A percentile compares a stretch with the other conserved stretches of the same genome.
phyloP scores from a whole-genome alignment of 92 coral and sea anemone species.

The Bergia puertoricense region DNA sequence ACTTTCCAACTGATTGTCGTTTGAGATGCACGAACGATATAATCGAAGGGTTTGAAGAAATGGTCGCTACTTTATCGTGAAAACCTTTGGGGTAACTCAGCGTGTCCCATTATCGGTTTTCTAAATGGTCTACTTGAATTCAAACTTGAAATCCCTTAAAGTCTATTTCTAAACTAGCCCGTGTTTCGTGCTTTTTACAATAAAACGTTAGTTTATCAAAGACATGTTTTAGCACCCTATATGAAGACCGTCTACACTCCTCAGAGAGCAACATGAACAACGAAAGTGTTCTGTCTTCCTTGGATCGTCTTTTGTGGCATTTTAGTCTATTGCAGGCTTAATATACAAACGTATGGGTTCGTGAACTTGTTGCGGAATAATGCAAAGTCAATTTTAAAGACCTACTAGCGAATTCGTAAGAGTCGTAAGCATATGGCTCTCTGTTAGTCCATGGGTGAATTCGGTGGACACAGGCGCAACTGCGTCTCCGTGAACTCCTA shows the following conservation, averaged over 20 bases:
- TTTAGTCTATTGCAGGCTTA: constrained; percentile 48
- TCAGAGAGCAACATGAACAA: constrained; percentile 14
- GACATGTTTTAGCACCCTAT: constrained; percentile 30
- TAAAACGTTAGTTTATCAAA: constrained; percentile 16
- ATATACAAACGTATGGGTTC: constrained; percentile 45
- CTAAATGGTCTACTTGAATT: constrained; percentile 27
- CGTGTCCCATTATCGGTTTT: constrained; percentile 15
- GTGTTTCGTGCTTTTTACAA: constrained; percentile 43
- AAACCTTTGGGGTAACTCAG: neutral
- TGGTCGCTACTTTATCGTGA: neutral
- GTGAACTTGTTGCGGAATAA: constrained; percentile 35
- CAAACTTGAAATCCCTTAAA: constrained; percentile 1
- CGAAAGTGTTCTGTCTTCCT: constrained; percentile 19
- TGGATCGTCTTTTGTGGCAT: constrained; percentile 25
- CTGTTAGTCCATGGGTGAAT: constrained; percentile 91
- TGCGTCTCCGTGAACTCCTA: constrained; percentile 74
- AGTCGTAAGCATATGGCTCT: constrained; percentile 93
- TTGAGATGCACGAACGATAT: constrained; percentile 38
- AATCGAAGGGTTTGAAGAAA: constrained; percentile 12
- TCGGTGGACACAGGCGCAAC: constrained; percentile 79
- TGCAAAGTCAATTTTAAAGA: constrained; percentile 66
- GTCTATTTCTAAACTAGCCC: constrained; percentile 1
- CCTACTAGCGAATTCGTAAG: constrained; percentile 97
- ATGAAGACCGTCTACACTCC: neutral
- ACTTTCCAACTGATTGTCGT: constrained; percentile 5